Evolutionary conservation across 2,113 vertebrate genomes (phyloP).

Genomic region (Arvicanthis niloticus): DNA sequence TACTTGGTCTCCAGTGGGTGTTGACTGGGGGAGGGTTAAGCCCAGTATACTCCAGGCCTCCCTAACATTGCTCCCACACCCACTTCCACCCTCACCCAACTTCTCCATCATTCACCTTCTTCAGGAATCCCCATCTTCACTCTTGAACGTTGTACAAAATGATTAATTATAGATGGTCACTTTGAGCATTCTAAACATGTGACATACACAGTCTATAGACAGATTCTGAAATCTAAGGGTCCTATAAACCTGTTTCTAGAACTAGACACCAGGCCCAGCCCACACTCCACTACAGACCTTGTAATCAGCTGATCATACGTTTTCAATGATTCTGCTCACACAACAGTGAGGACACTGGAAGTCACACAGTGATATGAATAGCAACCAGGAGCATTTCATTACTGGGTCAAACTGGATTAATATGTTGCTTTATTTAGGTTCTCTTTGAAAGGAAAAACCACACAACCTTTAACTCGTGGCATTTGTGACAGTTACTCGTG

Average conservation of each 20-base stretch:
- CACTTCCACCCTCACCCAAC: no score
- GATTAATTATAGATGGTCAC: not conserved
- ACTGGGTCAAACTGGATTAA: conserved; percentile 83
- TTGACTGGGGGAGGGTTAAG: not conserved
- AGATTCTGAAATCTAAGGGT: conserved; percentile 54
- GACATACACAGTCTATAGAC: not conserved
- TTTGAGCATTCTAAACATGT: not conserved
- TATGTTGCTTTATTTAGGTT: conserved; percentile 86
- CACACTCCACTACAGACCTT: conserved; percentile 56
- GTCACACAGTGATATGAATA: conserved; percentile 86
- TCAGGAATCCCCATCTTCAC: not conserved
- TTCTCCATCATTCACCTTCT: not conserved
- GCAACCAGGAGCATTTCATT: conserved; percentile 80
- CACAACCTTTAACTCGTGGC: conserved; percentile 52
- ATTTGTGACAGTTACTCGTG: conserved; percentile 51
- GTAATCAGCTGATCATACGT: conserved; percentile 72
- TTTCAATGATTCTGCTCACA: conserved; percentile 75
- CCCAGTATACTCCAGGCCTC: no score
- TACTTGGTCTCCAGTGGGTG: not conserved
- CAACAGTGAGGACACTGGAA: conserved; percentile 82
- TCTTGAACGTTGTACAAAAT: not conserved
- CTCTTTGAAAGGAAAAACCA: conserved; percentile 79
- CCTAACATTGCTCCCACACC: accelerated
- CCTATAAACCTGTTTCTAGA: not conserved
- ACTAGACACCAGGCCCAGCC: not conserved